Base-by-base conservation (phyloP, 2,888 invertebrate genomes). In the Pteria penguin region DNA sequence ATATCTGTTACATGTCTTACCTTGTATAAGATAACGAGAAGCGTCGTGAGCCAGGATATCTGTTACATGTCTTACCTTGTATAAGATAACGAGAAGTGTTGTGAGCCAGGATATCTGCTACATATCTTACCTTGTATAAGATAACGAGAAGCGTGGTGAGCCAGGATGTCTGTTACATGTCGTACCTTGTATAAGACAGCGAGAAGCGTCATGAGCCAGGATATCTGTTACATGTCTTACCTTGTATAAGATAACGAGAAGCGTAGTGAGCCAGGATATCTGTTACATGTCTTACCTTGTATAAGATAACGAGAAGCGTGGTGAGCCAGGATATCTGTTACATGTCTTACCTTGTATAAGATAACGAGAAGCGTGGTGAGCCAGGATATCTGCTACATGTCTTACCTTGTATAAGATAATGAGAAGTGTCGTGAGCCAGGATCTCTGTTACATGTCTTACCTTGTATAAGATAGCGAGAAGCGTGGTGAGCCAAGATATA, bases 11-110 rank as follows among this genome's bases (percentile, higher is more conserved):
- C n/a, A n/a, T n/a, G n/a, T n/a, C n/a, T n/a, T n/a, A n/a, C n/a
- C n/a, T n/a, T n/a, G n/a, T n/a, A n/a, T n/a, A n/a, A n/a, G n/a
- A 99, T 95, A 18, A 99, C 97, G 18, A 98, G 95, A 26, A 98
- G 93, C 0, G 98, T 95, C 94, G 97, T 96, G 22, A 99, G 94
- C 99, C 99, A 99, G 83, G 96, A 96, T 57, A 97, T 94, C 2
- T 99, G 93, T n/a, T n/a, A n/a, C n/a, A n/a, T n/a, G n/a, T n/a
- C n/a, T 85, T 92, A 97, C 97, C 95, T 99, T 99, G 91, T 99
- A 99, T 0, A 99, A 94, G 71, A 99, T 95, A 18, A 99, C 97
- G 18, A 98, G 95, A 24, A 98, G 93, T 0, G 98, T 95, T 94
- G 97, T 96, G 22, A 99, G 94, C 99, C 99, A 99, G 83, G 96